Evolutionary conservation across 1,140 invertebrate genomes (phyloP).

Genomic region (Wiebesia pumilae): DNA sequence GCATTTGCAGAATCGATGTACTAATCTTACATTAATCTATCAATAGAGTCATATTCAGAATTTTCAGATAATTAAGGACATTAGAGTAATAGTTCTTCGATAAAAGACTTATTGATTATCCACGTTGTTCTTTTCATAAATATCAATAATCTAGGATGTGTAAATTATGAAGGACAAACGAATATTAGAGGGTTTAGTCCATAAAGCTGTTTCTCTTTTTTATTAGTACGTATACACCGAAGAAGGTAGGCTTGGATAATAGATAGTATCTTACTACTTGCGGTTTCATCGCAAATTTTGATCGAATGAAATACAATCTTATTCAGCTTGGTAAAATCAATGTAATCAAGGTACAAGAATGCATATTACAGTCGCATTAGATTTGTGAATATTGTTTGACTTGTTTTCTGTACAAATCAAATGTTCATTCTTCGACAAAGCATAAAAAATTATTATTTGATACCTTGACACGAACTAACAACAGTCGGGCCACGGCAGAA

Average conservation of each 20-base stretch:
- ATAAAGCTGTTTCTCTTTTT: slow-evolving; percentile 8
- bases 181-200: background rate
- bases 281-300: background rate
- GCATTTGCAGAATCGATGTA: no score
- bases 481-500: background rate
- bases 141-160: background rate
- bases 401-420: background rate
- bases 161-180: background rate
- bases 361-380: background rate
- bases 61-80: background rate
- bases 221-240: background rate
- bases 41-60: background rate
- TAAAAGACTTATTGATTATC: background rate
- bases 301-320: background rate
- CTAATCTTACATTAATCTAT: no score
- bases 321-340: background rate
- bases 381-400: background rate
- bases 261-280: background rate
- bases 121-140: background rate
- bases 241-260: background rate
- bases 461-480: background rate
- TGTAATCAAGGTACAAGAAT: background rate
- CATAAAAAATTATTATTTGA: background rate
- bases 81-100: background rate
- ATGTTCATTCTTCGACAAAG: background rate